phyloP scores from a whole-genome alignment of 2,113 vertebrate genomes.

The Delphinus delphis region DNA sequence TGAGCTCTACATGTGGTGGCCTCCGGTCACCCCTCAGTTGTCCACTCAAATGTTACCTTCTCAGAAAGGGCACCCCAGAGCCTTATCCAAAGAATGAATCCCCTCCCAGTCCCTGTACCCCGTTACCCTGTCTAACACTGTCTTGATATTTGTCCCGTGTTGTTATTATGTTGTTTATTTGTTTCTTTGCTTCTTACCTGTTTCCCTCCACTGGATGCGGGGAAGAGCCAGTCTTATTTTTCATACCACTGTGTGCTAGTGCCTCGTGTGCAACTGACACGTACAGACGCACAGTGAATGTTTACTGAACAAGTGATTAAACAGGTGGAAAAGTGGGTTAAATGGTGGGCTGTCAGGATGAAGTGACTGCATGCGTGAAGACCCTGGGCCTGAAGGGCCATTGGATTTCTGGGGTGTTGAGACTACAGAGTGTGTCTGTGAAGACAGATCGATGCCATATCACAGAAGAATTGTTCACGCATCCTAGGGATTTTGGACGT shows the following conservation, averaged over 20 bases:
- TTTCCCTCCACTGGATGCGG: neutral
- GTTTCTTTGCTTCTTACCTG: neutral
- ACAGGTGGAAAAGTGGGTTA: neutral
- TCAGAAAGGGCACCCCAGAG: neutral
- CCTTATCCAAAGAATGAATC: neutral
- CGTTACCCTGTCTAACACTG: too few species aligned
- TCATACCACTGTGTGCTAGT: neutral
- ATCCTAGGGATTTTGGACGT: neutral
- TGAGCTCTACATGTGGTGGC: neutral
- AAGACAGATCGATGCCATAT: neutral
- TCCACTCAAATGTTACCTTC: neutral
- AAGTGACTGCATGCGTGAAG: too few species aligned
- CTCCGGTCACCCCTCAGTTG: neutral
- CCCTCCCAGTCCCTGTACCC: neutral
- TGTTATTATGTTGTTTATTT: neutral
- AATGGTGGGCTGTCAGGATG: neutral
- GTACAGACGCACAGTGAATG: neutral
- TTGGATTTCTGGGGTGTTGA: neutral
- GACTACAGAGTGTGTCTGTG: neutral
- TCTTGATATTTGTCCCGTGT: neutral
- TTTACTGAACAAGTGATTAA: neutral
- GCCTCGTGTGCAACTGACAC: fast-evolving
- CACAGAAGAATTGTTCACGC: neutral
- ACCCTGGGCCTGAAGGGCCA: neutral
- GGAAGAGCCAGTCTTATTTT: neutral